These are phyloP conservation scores for Mythimna loreyi DNA, from an alignment of 2,888 invertebrate species.

Conservation along the genomic window DNA sequence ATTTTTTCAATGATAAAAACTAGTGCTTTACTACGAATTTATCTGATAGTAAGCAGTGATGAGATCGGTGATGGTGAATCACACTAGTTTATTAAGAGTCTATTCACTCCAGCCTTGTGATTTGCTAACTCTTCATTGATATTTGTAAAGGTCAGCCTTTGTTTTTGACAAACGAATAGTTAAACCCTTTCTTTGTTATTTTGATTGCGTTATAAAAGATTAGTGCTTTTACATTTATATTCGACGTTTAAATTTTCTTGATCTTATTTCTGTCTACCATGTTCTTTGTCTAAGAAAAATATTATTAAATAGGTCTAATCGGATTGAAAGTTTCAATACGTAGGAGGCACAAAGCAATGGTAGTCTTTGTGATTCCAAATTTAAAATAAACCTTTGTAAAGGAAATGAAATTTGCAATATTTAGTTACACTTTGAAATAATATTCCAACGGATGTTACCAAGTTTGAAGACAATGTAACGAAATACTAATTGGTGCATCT, in stretches of 20 bases:
- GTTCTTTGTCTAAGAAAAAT: conserved; percentile 16
- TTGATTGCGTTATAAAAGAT: background rate
- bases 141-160: conserved; percentile 6
- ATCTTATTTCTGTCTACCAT: background rate
- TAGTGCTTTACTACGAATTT: too few relatives aligned
- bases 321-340: conserved; percentile 19
- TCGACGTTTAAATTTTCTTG: conserved; percentile 8
- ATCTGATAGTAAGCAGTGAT: too few relatives aligned
- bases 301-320: conserved; percentile 12
- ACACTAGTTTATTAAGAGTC: too few relatives aligned
- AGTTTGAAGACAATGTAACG: conserved; percentile 35
- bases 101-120: too few relatives aligned
- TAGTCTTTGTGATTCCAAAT: conserved; percentile 32
- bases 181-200: background rate
- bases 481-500: conserved; percentile 43
- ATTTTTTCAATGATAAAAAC: too few relatives aligned
- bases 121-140: too few relatives aligned
- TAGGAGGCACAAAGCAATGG: conserved; percentile 33
- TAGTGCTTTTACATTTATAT: background rate
- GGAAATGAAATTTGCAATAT: conserved; percentile 51
- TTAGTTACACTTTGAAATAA: conserved; percentile 53
- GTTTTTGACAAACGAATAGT: background rate
- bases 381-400: conserved; percentile 43
- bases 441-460: conserved; percentile 38
- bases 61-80: too few relatives aligned